Conservation (phyloP, 2,113 vertebrate genomes). For the Grallaria varia region DNA sequence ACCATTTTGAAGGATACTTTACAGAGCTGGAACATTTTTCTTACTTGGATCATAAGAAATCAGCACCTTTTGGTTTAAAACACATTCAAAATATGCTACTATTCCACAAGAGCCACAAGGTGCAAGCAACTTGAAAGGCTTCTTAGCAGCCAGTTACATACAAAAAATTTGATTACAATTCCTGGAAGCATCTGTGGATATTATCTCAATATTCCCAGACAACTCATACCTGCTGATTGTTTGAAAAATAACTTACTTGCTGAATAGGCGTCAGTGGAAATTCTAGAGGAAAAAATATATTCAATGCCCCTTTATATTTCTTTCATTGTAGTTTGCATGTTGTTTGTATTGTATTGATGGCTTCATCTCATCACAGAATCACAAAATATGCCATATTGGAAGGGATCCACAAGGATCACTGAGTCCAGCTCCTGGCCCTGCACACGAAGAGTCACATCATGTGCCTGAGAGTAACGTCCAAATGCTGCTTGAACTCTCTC, state of each 20-base stretch:
- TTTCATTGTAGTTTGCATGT: not conserved
- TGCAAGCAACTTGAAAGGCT: not conserved
- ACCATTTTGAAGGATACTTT: not conserved
- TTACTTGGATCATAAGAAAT: not conserved
- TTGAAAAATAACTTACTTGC: not conserved
- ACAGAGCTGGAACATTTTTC: not conserved
- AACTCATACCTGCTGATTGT: not conserved
- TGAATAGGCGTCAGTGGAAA: not conserved
- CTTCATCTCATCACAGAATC: not conserved
- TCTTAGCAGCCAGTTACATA: not conserved
- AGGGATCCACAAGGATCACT: not conserved
- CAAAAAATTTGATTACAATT: not conserved
- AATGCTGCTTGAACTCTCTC: not conserved
- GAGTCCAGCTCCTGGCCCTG: not conserved
- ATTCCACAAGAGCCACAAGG: not conserved
- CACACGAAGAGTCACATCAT: not conserved
- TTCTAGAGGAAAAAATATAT: not conserved
- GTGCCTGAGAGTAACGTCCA: not conserved
- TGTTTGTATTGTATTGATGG: not conserved
- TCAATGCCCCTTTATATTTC: not conserved
- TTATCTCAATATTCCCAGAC: not conserved
- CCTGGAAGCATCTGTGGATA: not conserved
- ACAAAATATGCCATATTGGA: not conserved
- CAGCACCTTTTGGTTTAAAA: not conserved
- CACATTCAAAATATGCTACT: not conserved